phyloP scores from a whole-genome alignment of 2,797 vertebrate genomes.

The Paguma larvata region DNA sequence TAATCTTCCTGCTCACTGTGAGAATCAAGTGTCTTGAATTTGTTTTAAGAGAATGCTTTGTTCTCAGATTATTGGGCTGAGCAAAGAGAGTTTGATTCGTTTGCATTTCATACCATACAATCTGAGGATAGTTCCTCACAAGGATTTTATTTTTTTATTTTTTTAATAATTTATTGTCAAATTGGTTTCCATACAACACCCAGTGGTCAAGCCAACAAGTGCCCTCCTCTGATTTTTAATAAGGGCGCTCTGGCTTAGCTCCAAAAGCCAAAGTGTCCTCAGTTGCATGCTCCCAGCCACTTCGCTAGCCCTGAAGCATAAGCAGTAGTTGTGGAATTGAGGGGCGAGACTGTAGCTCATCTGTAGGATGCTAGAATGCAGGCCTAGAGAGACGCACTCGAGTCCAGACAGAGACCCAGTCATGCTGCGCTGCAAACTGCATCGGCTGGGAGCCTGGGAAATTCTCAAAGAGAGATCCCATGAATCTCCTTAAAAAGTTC shows the following conservation, averaged over 20 bases:
- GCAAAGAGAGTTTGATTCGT: constrained; percentile 69
- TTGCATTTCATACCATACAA: constrained; percentile 62
- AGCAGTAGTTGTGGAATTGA: not conserved
- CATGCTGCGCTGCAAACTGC: not conserved
- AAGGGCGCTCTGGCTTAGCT: constrained; percentile 67
- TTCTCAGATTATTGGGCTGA: constrained; percentile 65
- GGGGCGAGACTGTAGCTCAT: not conserved
- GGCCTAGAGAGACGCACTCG: not conserved
- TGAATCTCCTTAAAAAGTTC: constrained; percentile 19
- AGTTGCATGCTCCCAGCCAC: not conserved
- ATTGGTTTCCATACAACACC: too few species aligned
- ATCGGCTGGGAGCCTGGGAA: constrained; percentile 13
- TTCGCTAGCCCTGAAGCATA: constrained; percentile 48
- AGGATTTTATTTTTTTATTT: not conserved
- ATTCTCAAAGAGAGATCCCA: not conserved
- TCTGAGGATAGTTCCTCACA: constrained; percentile 50
- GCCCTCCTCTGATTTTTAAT: constrained; percentile 59
- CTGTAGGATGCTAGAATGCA: not conserved
- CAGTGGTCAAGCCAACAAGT: too few species aligned
- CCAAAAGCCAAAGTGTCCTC: constrained; percentile 64
- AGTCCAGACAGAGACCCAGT: constrained; percentile 15
- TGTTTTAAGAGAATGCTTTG: constrained; percentile 66
- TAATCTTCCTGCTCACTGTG: constrained; percentile 40
- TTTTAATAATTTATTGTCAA: too few species aligned
- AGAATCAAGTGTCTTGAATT: constrained; percentile 70